Conservation (phyloP, 2,888 invertebrate genomes). For the Homarus gammarus region DNA sequence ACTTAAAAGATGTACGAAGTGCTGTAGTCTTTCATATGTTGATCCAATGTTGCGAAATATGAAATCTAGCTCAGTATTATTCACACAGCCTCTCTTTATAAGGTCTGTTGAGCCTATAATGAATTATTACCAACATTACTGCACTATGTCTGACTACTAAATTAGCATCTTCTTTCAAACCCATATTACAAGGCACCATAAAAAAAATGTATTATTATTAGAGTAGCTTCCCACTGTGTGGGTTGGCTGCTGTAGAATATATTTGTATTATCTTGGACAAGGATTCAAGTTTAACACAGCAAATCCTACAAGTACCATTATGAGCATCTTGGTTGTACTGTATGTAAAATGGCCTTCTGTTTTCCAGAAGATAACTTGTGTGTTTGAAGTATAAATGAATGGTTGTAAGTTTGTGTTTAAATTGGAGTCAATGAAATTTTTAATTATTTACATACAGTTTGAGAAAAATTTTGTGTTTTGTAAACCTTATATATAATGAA, state of each 20-base stretch:
- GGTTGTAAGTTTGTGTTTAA: background rate
- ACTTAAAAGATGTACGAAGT: no score
- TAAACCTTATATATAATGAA: no score
- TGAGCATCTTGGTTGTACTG: no score
- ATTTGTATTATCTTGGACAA: background rate
- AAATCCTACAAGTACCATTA: background rate
- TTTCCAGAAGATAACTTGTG: background rate
- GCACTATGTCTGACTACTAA: no score
- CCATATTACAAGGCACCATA: background rate
- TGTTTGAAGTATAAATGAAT: background rate
- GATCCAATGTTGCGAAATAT: no score
- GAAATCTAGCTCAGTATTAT: no score
- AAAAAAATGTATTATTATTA: background rate
- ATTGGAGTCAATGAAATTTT: background rate
- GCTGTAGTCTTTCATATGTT: no score
- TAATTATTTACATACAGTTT: background rate
- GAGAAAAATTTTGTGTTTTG: no score
- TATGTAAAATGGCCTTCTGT: background rate
- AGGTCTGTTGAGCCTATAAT: no score
- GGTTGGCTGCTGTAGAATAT: background rate
- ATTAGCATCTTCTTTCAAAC: background rate
- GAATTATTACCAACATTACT: no score
- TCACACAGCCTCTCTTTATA: no score
- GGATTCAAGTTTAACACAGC: background rate
- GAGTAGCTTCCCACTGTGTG: constrained; percentile 4